Percentiles rank a stretch among this genome's conserved stretches.
phyloP scores from a whole-genome alignment of 2,113 vertebrate genomes.

The Rhinopomastus cyanomelas region DNA sequence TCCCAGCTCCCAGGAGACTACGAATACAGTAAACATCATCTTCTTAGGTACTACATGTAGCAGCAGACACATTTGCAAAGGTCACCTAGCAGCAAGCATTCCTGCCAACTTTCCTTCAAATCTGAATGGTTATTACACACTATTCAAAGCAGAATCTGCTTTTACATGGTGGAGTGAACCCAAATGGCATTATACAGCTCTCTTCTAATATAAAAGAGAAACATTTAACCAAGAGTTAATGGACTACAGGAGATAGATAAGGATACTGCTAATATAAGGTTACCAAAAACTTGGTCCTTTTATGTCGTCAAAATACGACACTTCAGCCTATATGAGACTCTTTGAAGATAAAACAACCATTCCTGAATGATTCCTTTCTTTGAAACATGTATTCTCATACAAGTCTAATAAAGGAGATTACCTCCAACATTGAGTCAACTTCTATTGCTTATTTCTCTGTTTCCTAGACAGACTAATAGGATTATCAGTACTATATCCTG shows the following conservation, averaged over 20 bases:
- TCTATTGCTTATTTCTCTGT: neutral
- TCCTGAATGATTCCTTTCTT: neutral
- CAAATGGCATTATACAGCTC: neutral
- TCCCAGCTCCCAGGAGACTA: constrained; percentile 41
- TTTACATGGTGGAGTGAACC: neutral
- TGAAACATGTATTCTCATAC: neutral
- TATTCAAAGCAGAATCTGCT: neutral
- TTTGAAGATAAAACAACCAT: neutral
- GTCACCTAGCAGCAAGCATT: constrained; percentile 40
- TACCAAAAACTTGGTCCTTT: neutral
- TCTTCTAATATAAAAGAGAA: neutral
- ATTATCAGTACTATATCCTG: constrained; percentile 14
- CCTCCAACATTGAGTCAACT: neutral
- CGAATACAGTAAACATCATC: constrained; percentile 27
- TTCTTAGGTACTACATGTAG: constrained; percentile 33
- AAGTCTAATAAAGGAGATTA: constrained; percentile 23
- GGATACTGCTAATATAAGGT: neutral
- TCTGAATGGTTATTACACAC: neutral
- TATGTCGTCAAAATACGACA: neutral
- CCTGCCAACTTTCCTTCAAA: constrained; percentile 27
- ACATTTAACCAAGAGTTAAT: neutral
- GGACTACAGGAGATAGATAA: neutral
- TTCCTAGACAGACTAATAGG: constrained; percentile 33
- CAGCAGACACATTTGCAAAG: constrained; percentile 25
- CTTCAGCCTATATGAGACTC: neutral